These are phyloP conservation scores for Liopterus haemorrhoidalis DNA, from an alignment of 2,888 invertebrate genomes.

Conservation along the genomic window DNA sequence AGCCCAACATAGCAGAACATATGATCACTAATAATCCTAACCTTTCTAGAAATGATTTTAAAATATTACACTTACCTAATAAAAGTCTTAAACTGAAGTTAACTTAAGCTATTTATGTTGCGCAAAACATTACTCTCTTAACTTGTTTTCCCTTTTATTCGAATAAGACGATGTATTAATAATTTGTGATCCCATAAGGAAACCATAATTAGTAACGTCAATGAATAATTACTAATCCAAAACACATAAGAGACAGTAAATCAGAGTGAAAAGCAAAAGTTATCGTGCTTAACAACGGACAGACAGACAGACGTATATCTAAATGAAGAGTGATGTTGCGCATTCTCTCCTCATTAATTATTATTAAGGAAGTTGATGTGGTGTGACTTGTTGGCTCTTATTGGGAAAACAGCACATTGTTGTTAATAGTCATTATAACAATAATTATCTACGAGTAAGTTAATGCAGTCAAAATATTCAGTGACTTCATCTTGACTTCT, in stretches of 20 bases:
- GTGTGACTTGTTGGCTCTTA: constrained; percentile 11
- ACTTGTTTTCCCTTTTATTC: background rate
- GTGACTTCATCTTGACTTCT: too few species aligned
- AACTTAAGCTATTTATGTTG: too few species aligned
- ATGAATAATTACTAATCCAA: too few species aligned
- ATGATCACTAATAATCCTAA: too few species aligned
- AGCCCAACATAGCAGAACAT: too few species aligned
- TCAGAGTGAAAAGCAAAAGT: background rate
- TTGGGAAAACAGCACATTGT: constrained; percentile 17
- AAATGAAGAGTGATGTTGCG: constrained; percentile 20
- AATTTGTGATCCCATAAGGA: constrained; percentile 1
- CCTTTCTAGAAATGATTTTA: too few species aligned
- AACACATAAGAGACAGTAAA: too few species aligned
- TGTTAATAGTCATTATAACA: constrained; percentile 19
- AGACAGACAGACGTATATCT: constrained; percentile 14
- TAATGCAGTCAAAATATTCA: too few species aligned
- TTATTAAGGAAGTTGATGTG: constrained; percentile 17
- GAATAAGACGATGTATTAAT: too few species aligned
- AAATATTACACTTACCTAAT: too few species aligned
- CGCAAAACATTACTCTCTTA: background rate
- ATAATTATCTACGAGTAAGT: constrained; percentile 22
- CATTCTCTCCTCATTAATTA: constrained; percentile 20
- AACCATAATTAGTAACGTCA: background rate
- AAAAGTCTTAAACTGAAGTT: too few species aligned
- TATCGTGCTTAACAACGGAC: background rate